Conservation (phyloP, 2,888 invertebrate genomes). For the Andrena praecox region DNA sequence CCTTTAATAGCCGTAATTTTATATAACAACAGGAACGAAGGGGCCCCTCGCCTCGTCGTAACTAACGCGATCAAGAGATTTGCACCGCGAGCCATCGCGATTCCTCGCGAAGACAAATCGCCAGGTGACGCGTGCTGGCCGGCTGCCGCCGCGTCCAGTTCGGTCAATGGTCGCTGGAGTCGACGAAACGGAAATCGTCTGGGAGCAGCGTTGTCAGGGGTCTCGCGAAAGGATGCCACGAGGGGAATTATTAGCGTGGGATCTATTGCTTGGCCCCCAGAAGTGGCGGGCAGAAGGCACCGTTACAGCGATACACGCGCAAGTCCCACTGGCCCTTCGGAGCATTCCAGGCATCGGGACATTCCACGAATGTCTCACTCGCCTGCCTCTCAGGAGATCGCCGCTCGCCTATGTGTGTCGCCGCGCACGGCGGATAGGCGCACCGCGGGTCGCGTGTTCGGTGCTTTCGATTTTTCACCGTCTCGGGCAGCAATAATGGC, state of each 20-base stretch:
- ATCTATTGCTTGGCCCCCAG: slow-evolving; percentile 71
- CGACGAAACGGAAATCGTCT: slow-evolving; percentile 64
- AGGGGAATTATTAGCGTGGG: slow-evolving; percentile 81
- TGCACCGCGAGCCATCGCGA: slow-evolving; percentile 40
- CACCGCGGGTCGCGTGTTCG: slow-evolving; percentile 24
- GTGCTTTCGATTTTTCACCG: slow-evolving; percentile 21
- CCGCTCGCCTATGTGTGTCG: slow-evolving; percentile 4
- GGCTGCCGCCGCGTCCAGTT: slow-evolving; percentile 29
- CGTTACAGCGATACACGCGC: slow-evolving; percentile 76
- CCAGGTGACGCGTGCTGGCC: slow-evolving; percentile 25
- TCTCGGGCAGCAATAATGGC: slow-evolving; percentile 9
- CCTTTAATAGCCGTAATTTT: not conserved
- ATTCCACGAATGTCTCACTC: slow-evolving; percentile 81
- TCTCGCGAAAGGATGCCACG: slow-evolving; percentile 67
- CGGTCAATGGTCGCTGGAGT: slow-evolving; percentile 9
- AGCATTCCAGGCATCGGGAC: slow-evolving; percentile 77
- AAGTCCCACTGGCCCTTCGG: slow-evolving; percentile 72
- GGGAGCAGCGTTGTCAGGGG: slow-evolving; percentile 63
- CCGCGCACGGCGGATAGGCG: slow-evolving; percentile 5
- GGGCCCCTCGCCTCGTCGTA: slow-evolving; percentile 14
- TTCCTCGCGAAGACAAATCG: slow-evolving; percentile 62
- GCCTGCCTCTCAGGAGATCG: slow-evolving; percentile 36
- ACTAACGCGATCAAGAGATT: slow-evolving; percentile 50
- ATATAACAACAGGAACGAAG: not conserved
- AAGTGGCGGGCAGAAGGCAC: slow-evolving; percentile 74